Conservation (phyloP, 2,797 vertebrate genomes). For the Synanceia verrucosa region DNA sequence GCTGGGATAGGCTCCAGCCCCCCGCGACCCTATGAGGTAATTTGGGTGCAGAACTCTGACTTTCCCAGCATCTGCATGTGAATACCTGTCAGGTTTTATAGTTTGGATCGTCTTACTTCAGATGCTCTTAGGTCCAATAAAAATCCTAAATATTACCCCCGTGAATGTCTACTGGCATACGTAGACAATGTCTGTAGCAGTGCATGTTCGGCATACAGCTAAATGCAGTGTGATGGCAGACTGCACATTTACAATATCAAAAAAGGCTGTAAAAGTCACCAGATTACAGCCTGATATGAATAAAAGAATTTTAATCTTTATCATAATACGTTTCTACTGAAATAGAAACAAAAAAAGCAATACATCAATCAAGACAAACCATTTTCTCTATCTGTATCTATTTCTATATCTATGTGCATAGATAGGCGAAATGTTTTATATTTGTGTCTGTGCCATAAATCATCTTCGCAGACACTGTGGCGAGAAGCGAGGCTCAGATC, state of each 20-base stretch:
- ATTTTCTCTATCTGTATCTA: too few species aligned
- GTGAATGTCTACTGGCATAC: not conserved
- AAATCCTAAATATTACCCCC: not conserved
- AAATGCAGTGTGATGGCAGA: not conserved
- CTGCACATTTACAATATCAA: not conserved
- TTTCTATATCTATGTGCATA: too few species aligned
- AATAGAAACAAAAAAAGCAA: not conserved
- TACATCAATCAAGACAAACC: not conserved
- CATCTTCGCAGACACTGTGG: not conserved
- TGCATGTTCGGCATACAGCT: not conserved
- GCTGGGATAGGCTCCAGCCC: too few species aligned
- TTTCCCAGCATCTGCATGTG: conserved; percentile 1
- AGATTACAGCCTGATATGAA: not conserved
- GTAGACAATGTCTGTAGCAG: not conserved
- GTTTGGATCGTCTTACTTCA: not conserved
- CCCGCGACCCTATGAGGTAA: too few species aligned
- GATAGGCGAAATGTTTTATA: not conserved
- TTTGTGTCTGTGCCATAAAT: conserved; percentile 3
- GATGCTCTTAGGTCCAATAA: not conserved
- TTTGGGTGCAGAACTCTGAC: conserved; percentile 6
- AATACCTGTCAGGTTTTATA: conserved; percentile 7
- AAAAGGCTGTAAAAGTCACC: too few species aligned
- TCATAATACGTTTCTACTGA: too few species aligned
- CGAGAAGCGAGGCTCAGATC: not conserved
- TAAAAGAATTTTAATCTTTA: not conserved